phyloP scores from a whole-genome alignment of 1,140 invertebrate genomes.

The Nephila pilipes region DNA sequence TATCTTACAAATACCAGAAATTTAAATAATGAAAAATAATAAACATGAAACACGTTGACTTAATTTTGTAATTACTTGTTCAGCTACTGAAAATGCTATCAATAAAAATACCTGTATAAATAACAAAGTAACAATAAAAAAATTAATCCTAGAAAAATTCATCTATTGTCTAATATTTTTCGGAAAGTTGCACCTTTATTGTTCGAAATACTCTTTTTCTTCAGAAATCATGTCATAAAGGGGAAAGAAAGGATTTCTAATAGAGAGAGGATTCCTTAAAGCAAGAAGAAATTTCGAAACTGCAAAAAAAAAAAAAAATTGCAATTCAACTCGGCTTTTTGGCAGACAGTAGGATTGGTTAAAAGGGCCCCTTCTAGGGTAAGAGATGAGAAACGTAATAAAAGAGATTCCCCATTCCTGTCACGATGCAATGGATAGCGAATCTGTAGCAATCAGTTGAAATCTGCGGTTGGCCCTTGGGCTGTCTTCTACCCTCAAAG shows the following conservation, averaged over 20 bases:
- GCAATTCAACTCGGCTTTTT: not conserved
- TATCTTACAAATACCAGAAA: too few relatives aligned
- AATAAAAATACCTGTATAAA: not conserved
- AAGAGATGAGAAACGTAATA: slow-evolving; percentile 57
- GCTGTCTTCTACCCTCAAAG: slow-evolving; percentile 25
- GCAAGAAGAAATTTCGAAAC: not conserved
- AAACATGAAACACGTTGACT: too few relatives aligned
- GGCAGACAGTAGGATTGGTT: not conserved
- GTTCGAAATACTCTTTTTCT: not conserved
- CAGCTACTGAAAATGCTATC: not conserved
- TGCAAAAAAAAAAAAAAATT: not conserved
- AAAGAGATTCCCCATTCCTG: slow-evolving; percentile 34
- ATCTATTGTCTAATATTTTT: not conserved
- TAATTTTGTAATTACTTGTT: not conserved
- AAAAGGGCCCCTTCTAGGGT: not conserved
- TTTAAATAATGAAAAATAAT: too few relatives aligned
- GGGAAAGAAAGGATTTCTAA: not conserved
- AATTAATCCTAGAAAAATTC: not conserved
- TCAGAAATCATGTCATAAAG: not conserved
- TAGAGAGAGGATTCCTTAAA: not conserved
- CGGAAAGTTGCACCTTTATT: not conserved
- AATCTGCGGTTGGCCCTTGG: slow-evolving; percentile 59
- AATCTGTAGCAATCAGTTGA: slow-evolving; percentile 68
- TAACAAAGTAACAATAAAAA: not conserved
- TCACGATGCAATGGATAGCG: slow-evolving; percentile 67